Conservation (phyloP, 1,140 invertebrate species). For the Arctopsyche grandis region DNA sequence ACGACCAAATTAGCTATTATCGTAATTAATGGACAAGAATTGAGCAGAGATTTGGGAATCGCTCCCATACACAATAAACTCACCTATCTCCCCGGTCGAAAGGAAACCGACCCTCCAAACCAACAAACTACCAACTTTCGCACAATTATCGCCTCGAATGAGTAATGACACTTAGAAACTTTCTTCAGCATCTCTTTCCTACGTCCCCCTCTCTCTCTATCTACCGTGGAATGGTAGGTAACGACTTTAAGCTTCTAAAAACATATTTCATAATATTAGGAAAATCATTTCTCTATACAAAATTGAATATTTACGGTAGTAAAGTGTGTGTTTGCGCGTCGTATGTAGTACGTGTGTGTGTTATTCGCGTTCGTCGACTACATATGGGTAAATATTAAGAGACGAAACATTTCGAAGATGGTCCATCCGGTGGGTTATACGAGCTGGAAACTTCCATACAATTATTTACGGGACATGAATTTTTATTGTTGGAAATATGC, state of each 20-base stretch:
- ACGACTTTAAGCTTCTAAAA: no score
- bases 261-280: no score
- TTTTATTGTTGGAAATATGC: constrained; percentile 45
- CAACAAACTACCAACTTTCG: neutral
- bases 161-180: constrained; percentile 4
- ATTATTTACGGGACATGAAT: constrained; percentile 45
- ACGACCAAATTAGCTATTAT: constrained; percentile 52
- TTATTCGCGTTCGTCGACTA: neutral
- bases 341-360: neutral
- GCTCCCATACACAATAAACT: constrained; percentile 40
- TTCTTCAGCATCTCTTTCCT: neutral
- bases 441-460: constrained; percentile 37
- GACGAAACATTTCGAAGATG: constrained; percentile 28
- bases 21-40: constrained; percentile 53
- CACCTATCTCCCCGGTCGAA: neutral
- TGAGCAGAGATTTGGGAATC: constrained; percentile 43
- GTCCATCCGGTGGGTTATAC: constrained; percentile 36
- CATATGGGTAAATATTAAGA: constrained; percentile 23
- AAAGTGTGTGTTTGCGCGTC: neutral
- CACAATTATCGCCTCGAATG: constrained; percentile 12
- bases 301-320: no score
- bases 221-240: neutral
- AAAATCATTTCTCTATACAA: no score
- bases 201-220: neutral
- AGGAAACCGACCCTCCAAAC: neutral